Evolutionary conservation across 2,113 vertebrate species (phyloP).

Genomic region (Synodontis membranacea): DNA sequence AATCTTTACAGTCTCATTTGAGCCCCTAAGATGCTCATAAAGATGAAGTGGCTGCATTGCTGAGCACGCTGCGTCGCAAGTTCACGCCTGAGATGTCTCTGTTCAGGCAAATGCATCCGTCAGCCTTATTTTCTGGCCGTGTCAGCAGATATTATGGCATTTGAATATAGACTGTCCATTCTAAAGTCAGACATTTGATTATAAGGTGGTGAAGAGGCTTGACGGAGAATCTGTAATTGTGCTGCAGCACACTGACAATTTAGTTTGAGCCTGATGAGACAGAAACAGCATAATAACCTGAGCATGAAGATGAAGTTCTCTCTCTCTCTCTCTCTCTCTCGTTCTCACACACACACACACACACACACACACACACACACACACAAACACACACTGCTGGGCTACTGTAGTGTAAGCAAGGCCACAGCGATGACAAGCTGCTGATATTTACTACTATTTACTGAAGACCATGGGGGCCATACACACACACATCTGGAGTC

Average conservation of each 20-base stretch:
- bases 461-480: constrained; percentile 76
- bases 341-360: neutral
- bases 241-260: constrained; percentile 54
- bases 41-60: neutral
- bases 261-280: constrained; percentile 40
- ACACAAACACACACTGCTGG: constrained; percentile 21
- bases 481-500: constrained; percentile 93
- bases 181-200: constrained; percentile 44
- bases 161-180: constrained; percentile 31
- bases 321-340: neutral
- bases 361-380: constrained; percentile 23
- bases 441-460: constrained; percentile 80
- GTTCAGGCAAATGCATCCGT: neutral
- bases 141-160: constrained; percentile 37
- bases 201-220: constrained; percentile 35
- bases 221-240: constrained; percentile 69
- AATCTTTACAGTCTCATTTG: neutral
- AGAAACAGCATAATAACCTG: constrained; percentile 24
- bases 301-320: neutral
- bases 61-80: neutral
- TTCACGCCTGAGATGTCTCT: constrained; percentile 1
- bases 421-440: constrained; percentile 73
- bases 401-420: constrained; percentile 67
- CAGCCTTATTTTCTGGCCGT: neutral
- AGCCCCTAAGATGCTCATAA: neutral